These are phyloP conservation scores for Erethizon dorsatum DNA, from an alignment of 2,797 vertebrate genomes.

Conservation along the genomic window DNA sequence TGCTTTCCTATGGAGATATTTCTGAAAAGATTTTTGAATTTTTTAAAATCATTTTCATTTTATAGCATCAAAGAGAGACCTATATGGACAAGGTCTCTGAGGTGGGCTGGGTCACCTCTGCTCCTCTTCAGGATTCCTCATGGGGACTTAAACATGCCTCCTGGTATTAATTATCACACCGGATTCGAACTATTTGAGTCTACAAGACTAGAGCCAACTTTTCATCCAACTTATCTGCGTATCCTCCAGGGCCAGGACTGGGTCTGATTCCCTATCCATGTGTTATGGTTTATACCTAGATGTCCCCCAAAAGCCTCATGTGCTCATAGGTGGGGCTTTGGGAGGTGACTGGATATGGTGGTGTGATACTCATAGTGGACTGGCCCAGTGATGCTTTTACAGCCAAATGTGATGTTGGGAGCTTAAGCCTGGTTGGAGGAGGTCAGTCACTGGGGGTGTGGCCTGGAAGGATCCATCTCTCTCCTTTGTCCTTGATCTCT, in stretches of 20 bases:
- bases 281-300: neutral
- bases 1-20: neutral
- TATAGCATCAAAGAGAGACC: neutral
- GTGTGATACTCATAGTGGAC: neutral
- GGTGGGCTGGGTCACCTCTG: neutral
- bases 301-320: neutral
- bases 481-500: neutral
- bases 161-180: neutral
- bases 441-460: neutral
- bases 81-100: neutral
- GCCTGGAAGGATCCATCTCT: neutral
- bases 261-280: neutral
- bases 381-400: neutral
- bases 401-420: neutral
- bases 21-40: neutral
- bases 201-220: neutral
- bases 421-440: neutral
- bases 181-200: neutral
- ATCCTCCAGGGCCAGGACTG: neutral
- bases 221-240: neutral
- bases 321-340: neutral
- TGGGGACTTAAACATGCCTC: neutral
- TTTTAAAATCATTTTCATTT: constrained; percentile 36
- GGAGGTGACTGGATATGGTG: neutral
- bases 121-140: neutral